Percentiles rank a stretch among this genome's conserved stretches.
Conservation (phyloP, 2,888 invertebrate species). For the Schrankia costaestrigalis region DNA sequence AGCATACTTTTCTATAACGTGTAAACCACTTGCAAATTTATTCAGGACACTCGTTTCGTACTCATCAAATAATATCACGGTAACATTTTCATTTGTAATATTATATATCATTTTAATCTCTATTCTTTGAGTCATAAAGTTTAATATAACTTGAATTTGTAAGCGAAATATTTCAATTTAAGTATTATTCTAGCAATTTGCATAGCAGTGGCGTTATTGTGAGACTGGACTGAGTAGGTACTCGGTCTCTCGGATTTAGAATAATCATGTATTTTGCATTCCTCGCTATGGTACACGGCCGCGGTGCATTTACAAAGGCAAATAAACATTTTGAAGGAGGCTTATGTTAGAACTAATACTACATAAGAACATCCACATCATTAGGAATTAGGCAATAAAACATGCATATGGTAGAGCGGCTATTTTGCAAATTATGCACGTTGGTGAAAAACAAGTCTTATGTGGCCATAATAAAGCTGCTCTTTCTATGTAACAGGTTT, state of each 20-base stretch:
- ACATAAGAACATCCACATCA: no score
- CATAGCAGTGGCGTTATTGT: slow-evolving; percentile 53
- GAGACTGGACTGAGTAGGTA: slow-evolving; percentile 32
- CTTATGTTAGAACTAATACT: no score
- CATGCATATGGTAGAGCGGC: no score
- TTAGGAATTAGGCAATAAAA: no score
- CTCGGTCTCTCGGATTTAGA: slow-evolving; percentile 32
- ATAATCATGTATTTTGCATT: slow-evolving; percentile 42
- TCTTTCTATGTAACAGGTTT: no score
- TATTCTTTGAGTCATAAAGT: slow-evolving; percentile 33
- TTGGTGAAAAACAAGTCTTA: no score
- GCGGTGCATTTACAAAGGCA: slow-evolving; percentile 29
- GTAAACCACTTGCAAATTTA: slow-evolving; percentile 71
- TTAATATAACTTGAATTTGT: slow-evolving; percentile 22
- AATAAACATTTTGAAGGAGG: slow-evolving; percentile 31
- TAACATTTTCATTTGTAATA: slow-evolving; percentile 41
- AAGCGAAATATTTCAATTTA: slow-evolving; percentile 55
- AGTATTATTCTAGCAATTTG: slow-evolving; percentile 63
- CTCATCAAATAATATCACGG: slow-evolving; percentile 62
- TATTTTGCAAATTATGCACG: no score
- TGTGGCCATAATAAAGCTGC: no score
- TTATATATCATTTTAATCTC: slow-evolving; percentile 26
- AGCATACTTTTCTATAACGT: slow-evolving; percentile 60
- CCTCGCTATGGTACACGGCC: slow-evolving; percentile 7
- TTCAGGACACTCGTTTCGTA: slow-evolving; percentile 65